These are phyloP conservation scores for Thymallus thymallus DNA, from an alignment of 2,113 vertebrate genomes.

Conservation along the genomic window DNA sequence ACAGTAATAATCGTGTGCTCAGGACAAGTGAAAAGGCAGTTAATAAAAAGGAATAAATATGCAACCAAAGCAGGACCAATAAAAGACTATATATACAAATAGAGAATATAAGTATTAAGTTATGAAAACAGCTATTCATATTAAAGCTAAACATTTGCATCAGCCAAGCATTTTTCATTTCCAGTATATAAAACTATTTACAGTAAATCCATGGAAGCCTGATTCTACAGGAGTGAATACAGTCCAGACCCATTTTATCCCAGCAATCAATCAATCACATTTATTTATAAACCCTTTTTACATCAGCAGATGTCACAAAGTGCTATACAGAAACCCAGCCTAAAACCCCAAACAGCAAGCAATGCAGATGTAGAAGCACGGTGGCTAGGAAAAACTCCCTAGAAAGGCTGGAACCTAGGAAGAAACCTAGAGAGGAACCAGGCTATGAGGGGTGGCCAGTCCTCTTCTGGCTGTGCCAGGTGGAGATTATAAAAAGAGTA, in stretches of 20 bases:
- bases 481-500: no score
- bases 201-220: conserved; percentile 14
- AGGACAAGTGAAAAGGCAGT: neutral
- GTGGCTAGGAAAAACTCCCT: no score
- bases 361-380: no score
- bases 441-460: no score
- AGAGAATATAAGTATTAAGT: neutral
- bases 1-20: neutral
- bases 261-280: neutral
- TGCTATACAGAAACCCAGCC: no score
- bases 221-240: neutral
- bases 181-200: conserved; percentile 31
- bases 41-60: conserved; percentile 49
- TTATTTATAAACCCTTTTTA: neutral
- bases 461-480: no score
- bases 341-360: no score
- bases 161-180: conserved; percentile 17
- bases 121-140: neutral
- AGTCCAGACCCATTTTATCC: neutral
- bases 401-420: no score
- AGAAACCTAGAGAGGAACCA: no score
- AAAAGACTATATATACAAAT: conserved; percentile 14
- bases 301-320: no score
- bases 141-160: conserved; percentile 6
- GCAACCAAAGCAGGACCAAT: conserved; percentile 3